Base-by-base conservation (phyloP, 2,797 vertebrate genomes). In the Phataginus tricuspis region DNA sequence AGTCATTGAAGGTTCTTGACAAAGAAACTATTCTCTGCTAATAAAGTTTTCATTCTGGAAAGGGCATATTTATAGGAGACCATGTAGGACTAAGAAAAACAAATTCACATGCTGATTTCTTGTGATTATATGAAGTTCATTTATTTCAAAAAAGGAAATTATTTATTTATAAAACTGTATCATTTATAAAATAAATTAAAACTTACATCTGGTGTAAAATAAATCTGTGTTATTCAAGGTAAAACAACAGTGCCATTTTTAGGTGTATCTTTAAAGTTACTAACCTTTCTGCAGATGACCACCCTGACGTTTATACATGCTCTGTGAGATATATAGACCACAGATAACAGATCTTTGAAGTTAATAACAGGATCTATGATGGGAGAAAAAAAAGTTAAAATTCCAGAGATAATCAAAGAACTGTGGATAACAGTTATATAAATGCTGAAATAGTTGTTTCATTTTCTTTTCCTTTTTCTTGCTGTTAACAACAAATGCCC, bases 341-440 rank as follows among this genome's bases (percentile, higher is more conserved):
- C 98, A 96, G 99, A 99, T 98, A 99, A 98, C 72, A 99, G 98
- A 98, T 99, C 99, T 98, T 99, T 99, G 97, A 99, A 99, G 99
- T 99, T 99, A 98, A 99, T 99, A 95, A 98, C 98, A 63, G 98
- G 96, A 98, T 99, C 99, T 99, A 98, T 13, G 42, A 78, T 51
- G 97, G 79, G 86, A 97, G 94, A 92, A 97, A 92, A 96, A 71
- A 95, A 0, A 34, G 39, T 92, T 78, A 97, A 97, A 31, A 92
- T 71, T 71, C 37, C 97, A 97, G 14, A 77, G 78, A 94, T 64
- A 87, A 71, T 8, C 57, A 93, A 94, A 90, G 23, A 96, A 80
- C 2, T 63, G 18, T 82, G 8, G 29, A 49, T 64, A 88, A 59
- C 10, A 91, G 16, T 64, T 95, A 27, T 31, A 91, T 80, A 92